phyloP scores from a whole-genome alignment of 2,888 invertebrate species.

The Agonopterix arenella region DNA sequence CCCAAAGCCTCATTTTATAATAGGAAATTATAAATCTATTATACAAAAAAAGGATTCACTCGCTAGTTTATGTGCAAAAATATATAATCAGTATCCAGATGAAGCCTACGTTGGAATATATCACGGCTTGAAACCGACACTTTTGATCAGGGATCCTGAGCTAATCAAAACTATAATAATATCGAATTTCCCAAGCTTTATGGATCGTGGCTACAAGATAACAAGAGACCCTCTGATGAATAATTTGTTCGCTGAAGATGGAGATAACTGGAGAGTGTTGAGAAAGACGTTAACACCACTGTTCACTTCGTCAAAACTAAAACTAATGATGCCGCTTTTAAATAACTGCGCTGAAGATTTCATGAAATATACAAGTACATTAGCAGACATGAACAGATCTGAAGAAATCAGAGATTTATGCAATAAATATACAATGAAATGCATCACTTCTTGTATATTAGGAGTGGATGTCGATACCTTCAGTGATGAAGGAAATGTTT shows the following conservation, averaged over 20 bases:
- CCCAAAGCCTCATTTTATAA: neutral
- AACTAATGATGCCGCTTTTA: slow-evolving; percentile 36
- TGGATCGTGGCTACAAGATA: slow-evolving; percentile 24
- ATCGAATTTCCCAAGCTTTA: slow-evolving; percentile 30
- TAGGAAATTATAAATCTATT: slow-evolving; percentile 3
- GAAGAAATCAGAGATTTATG: slow-evolving; percentile 28
- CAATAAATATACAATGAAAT: slow-evolving; percentile 32
- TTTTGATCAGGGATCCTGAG: slow-evolving; percentile 29
- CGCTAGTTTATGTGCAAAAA: slow-evolving; percentile 6
- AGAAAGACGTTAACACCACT: slow-evolving; percentile 34
- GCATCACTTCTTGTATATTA: slow-evolving; percentile 34
- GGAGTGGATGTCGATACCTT: slow-evolving; percentile 30
- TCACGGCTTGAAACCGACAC: slow-evolving; percentile 20
- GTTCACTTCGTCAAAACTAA: slow-evolving; percentile 31
- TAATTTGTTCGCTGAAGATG: slow-evolving; percentile 31
- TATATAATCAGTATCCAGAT: slow-evolving; percentile 19
- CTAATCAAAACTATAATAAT: slow-evolving; percentile 27
- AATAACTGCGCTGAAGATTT: slow-evolving; percentile 25
- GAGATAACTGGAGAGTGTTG: slow-evolving; percentile 34
- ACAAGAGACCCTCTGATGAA: slow-evolving; percentile 20
- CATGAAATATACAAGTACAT: slow-evolving; percentile 17
- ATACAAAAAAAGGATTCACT: slow-evolving; percentile 6
- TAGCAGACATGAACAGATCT: slow-evolving; percentile 17
- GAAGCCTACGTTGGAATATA: slow-evolving; percentile 34
- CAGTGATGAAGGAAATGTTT: slow-evolving; percentile 26